Percentiles rank a stretch among this genome's conserved stretches.
Conservation (phyloP, 2,888 invertebrate species). For the Hypomecis atomaria region DNA sequence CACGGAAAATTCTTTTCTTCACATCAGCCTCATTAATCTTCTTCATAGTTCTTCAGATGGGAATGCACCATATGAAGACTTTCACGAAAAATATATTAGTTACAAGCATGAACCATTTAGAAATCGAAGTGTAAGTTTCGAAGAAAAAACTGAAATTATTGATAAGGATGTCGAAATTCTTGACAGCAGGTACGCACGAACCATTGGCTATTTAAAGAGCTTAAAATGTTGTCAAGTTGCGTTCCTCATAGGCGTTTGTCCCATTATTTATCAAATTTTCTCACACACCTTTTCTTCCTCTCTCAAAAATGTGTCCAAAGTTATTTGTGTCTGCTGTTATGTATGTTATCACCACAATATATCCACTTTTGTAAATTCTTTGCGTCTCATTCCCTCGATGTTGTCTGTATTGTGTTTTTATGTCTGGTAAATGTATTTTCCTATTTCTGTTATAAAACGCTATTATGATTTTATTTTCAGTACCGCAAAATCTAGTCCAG, state of each 20-base stretch:
- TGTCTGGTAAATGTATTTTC: constrained; percentile 19
- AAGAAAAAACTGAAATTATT: constrained; percentile 82
- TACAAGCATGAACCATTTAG: constrained; percentile 89
- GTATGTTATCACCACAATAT: not conserved
- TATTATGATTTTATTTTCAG: constrained; percentile 52
- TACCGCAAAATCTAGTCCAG: constrained; percentile 87
- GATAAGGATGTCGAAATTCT: constrained; percentile 64
- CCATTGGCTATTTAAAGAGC: constrained; percentile 39
- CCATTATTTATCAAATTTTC: constrained; percentile 12
- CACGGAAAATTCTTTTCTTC: constrained; percentile 56
- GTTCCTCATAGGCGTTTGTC: constrained; percentile 19
- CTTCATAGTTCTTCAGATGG: constrained; percentile 84
- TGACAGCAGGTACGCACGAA: constrained; percentile 70
- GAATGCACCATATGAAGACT: constrained; percentile 88
- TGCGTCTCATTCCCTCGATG: constrained; percentile 18
- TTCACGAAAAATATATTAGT: constrained; percentile 92
- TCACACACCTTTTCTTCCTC: not conserved
- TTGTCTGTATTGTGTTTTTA: constrained; percentile 30
- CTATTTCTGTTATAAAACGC: not conserved
- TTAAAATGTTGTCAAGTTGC: constrained; percentile 19
- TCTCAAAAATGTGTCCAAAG: not conserved
- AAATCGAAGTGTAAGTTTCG: constrained; percentile 89
- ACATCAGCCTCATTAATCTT: constrained; percentile 71
- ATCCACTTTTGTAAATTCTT: not conserved
- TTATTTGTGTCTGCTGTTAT: not conserved